Evolutionary conservation across 2,797 vertebrate species (phyloP), one percentile per base, ranked within the genome.

Genomic region (Pangasius larnaudii): DNA sequence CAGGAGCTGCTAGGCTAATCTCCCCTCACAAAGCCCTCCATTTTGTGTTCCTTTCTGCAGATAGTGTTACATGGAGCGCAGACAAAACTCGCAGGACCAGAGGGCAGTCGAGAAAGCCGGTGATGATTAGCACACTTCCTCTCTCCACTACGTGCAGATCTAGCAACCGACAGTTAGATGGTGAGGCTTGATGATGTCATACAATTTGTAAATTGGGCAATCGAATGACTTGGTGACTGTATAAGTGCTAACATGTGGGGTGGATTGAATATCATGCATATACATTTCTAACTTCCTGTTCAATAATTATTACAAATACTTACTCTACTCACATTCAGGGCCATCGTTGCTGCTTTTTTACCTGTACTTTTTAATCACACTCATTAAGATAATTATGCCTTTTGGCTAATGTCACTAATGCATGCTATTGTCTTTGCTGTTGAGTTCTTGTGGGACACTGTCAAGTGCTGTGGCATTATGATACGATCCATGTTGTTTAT

Each of bases 1-100:
- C 94, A 90, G 90, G 87, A 80, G 78, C 94, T 94, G 93, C 93
- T 93, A 93, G 93, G 94, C 91, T 95, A 95, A 94, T 95, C 94
- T 94, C 89, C 90, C 93, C 71, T 94, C 92, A 96, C 95, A 96
- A 95, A 94, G 94, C 93, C 59, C 93, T 77, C 94, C 94, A 94
- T 96, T 96, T 96, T 95, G 92, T 93, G 93, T 92, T 94, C 94
- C 93, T 94, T 94, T 94, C 93, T 92, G 90, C 93, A 96, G 95
- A 95, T 96, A 95, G 92, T 92, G 95, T 96, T 96, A 94, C 95
- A 94, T 91, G 74, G 59, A 90, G 92, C 91, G 90, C 93, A 95
- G 95, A 95, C 93, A 93, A 92, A 80, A 93, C 92, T 93, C 89
- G 90, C 88, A 92, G 92, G 91, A 78, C 91, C 91, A 92, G 93